A percentile compares a stretch with the other conserved stretches of the same genome.
These are phyloP conservation scores for Catharus fuscescens DNA, from an alignment of 2,113 vertebrate species.

Conservation along the genomic window DNA sequence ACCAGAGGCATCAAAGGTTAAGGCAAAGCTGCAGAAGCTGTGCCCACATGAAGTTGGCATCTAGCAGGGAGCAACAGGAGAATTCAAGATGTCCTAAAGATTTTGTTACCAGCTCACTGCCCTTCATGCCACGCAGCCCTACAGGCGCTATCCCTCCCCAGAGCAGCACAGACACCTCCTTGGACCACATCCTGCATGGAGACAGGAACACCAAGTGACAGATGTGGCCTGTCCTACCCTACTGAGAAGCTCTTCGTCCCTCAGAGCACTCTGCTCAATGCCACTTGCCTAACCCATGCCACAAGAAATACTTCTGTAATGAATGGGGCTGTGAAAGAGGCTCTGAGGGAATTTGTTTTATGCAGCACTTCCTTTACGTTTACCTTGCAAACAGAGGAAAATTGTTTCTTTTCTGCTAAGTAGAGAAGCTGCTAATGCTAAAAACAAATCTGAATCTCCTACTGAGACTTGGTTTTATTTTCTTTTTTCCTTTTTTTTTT, in stretches of 20 bases:
- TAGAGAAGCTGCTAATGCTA: slow-evolving; percentile 34
- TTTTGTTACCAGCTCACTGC: background rate
- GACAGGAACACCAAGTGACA: background rate
- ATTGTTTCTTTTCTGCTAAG: slow-evolving; percentile 29
- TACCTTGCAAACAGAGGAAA: slow-evolving; percentile 57
- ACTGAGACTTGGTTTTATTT: slow-evolving; percentile 30
- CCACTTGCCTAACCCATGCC: background rate
- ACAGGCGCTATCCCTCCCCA: background rate
- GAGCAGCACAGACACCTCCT: background rate
- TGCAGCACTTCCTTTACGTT: slow-evolving; percentile 16
- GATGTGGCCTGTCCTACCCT: background rate
- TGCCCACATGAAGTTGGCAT: background rate
- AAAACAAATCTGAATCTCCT: slow-evolving; percentile 53
- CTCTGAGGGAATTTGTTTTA: slow-evolving; percentile 15
- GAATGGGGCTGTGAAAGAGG: background rate
- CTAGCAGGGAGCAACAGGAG: background rate
- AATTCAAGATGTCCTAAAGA: background rate
- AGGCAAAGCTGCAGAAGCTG: background rate
- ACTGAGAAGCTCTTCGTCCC: rapidly evolving
- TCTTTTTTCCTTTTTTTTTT: background rate
- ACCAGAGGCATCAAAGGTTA: background rate
- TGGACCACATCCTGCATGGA: rapidly evolving
- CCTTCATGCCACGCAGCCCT: rapidly evolving
- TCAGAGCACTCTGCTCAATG: background rate
- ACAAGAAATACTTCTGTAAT: slow-evolving; percentile 1